These are phyloP conservation scores for Heliangelus exortis DNA, from an alignment of 2,797 vertebrate species.

Conservation along the genomic window DNA sequence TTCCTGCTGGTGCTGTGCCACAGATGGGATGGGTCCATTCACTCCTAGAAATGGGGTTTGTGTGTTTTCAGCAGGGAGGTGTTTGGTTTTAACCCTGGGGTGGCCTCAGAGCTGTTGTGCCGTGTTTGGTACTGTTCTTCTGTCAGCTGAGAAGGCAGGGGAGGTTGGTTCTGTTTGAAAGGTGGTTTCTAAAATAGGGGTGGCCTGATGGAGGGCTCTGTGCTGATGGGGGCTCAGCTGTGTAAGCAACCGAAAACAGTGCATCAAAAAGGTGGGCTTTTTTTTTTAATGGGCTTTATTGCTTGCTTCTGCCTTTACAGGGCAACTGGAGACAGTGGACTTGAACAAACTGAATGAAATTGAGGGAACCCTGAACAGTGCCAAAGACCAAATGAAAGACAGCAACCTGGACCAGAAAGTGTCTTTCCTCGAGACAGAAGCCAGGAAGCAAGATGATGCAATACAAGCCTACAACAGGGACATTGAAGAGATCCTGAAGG, in stretches of 20 bases:
- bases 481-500: conserved; percentile 90
- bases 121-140: background rate
- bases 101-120: background rate
- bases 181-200: background rate
- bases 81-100: background rate
- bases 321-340: conserved; percentile 94
- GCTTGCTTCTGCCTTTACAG: conserved; percentile 72
- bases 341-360: conserved; percentile 92
- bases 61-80: background rate
- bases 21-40: background rate
- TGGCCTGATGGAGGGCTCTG: rapidly evolving
- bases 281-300: background rate
- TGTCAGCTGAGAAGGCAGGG: background rate
- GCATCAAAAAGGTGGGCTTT: background rate
- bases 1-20: background rate
- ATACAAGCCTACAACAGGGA: conserved; percentile 91
- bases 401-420: conserved; percentile 91
- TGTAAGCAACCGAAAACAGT: background rate
- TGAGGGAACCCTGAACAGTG: conserved; percentile 86
- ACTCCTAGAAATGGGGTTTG: background rate
- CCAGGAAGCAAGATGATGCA: conserved; percentile 88
- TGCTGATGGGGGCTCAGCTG: background rate
- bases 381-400: conserved; percentile 89
- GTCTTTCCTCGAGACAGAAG: conserved; percentile 87
- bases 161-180: background rate